Base-by-base conservation (phyloP, 2,113 vertebrate genomes). In the Oceanodroma tethys region DNA sequence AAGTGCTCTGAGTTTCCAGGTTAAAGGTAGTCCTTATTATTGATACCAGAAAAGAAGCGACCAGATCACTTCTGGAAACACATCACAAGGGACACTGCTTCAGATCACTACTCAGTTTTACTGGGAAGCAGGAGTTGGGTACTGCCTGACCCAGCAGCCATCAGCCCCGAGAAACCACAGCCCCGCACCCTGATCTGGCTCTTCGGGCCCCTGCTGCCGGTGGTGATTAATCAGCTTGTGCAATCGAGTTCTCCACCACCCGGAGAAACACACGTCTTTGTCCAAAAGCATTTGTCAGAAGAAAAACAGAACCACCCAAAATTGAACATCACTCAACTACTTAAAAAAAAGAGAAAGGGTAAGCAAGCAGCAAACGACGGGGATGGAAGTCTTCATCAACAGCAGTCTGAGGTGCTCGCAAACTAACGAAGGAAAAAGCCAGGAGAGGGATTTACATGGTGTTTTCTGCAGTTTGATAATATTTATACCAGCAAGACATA, bases 271-370 rank as follows among this genome's bases (percentile, higher is more conserved):
- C 68, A 30, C 7, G 58, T 58, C 72, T 59, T 34, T 11, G 63
- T 87, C 96, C 97, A 95, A 92, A 84, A 92, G 74, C 58, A 13
- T 84, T 59, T 86, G 91, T 91, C 95, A 95, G 93, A 95, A 91
- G 76, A 45, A 94, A 95, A 96, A 96, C 91, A 97, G 91, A 95
- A 96, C 92, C 90, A 82, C 92, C 93, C 88, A 93, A 91, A 96
- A 25, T 0, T 78, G 86, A 94, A 52, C 55, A 32, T 73, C 67
- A 4, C 88, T 94, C 73, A 50, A 40, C 16, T 15, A 2, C 86
- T 84, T 19, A 0, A 9, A 56, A 9, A 56, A 66, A 50, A 55
- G 34, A 42, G 53, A 53, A 40, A 55, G 78, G 70, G 60, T 40
- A 42, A 71, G 66, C 26, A 26, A 21, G 73, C 62, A 92, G 72